phyloP scores from a whole-genome alignment of 2,797 vertebrate species.

The Eleutherodactylus coqui region DNA sequence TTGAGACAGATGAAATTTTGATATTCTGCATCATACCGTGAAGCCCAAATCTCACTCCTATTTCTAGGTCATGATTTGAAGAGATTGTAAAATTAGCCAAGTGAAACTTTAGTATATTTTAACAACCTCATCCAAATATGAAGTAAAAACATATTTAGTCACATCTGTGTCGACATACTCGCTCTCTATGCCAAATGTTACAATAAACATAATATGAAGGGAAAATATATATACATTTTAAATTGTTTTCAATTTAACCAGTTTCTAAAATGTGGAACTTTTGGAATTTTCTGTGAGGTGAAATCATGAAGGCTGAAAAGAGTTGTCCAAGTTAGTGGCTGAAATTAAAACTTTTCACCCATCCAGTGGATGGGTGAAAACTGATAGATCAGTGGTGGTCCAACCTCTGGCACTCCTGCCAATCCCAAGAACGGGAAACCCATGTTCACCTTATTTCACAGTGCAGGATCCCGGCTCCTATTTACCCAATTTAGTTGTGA shows the following conservation, averaged over 20 bases:
- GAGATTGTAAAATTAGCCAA: slow-evolving; percentile 76
- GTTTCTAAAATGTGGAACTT: not conserved
- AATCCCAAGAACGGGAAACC: too few relatives aligned
- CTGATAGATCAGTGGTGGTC: too few relatives aligned
- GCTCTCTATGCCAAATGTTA: slow-evolving; percentile 5
- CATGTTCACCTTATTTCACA: too few relatives aligned
- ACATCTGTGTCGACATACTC: slow-evolving; percentile 34
- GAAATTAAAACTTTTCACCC: too few relatives aligned
- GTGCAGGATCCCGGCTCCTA: too few relatives aligned
- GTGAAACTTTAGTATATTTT: slow-evolving; percentile 71
- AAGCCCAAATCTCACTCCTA: slow-evolving; percentile 58
- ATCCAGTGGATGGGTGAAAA: too few relatives aligned
- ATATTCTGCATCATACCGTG: slow-evolving; percentile 60
- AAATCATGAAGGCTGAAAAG: not conserved
- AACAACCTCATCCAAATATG: slow-evolving; percentile 62
- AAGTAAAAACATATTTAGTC: slow-evolving; percentile 50
- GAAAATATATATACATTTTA: not conserved
- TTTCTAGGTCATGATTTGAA: slow-evolving; percentile 72
- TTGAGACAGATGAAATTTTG: slow-evolving; percentile 55
- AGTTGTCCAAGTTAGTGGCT: too few relatives aligned
- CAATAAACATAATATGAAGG: slow-evolving; percentile 35
- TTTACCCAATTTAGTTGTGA: too few relatives aligned
- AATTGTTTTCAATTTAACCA: not conserved
- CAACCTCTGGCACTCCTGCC: too few relatives aligned
- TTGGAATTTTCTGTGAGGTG: not conserved